Evolutionary conservation across 92 coral and sea anemone genomes (phyloP), one percentile per base, ranked within the genome.

Genomic region (Metridium senile): DNA sequence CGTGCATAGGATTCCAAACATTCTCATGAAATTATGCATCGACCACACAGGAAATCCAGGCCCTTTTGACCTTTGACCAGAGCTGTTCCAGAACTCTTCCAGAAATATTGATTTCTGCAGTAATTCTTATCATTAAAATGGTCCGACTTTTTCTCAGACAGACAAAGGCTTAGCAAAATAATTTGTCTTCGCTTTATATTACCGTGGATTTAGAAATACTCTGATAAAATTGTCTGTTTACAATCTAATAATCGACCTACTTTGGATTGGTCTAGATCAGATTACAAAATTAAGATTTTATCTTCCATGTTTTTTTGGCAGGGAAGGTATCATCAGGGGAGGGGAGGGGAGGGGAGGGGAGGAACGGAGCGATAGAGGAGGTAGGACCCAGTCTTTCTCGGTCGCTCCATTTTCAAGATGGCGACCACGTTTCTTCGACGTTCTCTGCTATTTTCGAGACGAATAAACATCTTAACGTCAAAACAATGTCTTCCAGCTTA

Each of bases 1-100:
- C 78, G 68, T 73, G 78, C 23, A 26, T 22, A 52, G 30, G 43
- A 73, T 73, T 58, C 67, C 78, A 58, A 29, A 58, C 52, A 73
- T 73, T 62, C 56, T 73, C 21, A 19, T 34, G 35, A 70, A 70
- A 70, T 70, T 33, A 67, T 54, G 25, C 16, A 54, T 10, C 59
- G 25, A 54, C 59, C 59, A 54, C 59, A 20, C n/a, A 54, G 33
- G 33, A 61, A 61, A 21, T 18, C 31, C 66, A 26, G 17, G 26
- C 61, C 26, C 26, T 9, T n/a, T 22, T 54, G 61, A 8, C 8
- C 9, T 7, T 45, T 45, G 52, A 45, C 52, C 9, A 7, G 52
- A 45, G n/a, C n/a, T 45, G 51, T 45, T 45, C 51, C 51, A 17
- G 51, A n/a, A n/a, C n/a, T n/a, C n/a, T n/a, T n/a, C n/a, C n/a